These are phyloP conservation scores for Daubentonia madagascariensis DNA, from an alignment of 2,113 vertebrate genomes.

Conservation along the genomic window DNA sequence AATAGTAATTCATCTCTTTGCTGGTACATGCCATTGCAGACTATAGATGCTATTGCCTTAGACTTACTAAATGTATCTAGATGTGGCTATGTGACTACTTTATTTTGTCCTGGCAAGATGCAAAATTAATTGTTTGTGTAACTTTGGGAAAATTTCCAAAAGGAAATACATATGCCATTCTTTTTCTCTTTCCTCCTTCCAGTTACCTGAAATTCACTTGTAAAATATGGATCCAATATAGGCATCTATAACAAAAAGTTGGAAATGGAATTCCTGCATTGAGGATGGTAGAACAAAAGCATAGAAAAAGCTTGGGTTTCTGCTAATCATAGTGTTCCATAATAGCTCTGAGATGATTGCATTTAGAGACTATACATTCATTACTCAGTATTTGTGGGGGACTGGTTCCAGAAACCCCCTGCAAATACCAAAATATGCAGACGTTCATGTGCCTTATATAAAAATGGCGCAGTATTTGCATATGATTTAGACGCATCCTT, in stretches of 20 bases:
- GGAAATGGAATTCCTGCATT: not conserved
- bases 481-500: not conserved
- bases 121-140: not conserved
- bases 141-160: not conserved
- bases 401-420: not conserved
- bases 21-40: not conserved
- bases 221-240: not conserved
- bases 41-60: not conserved
- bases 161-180: too few relatives aligned
- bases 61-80: too few relatives aligned
- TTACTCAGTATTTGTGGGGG: not conserved
- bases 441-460: not conserved
- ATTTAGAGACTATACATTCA: not conserved
- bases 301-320: too few relatives aligned
- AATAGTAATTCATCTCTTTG: not conserved
- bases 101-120: not conserved
- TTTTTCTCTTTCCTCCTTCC: not conserved
- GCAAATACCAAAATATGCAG: not conserved
- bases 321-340: not conserved
- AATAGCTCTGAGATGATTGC: not conserved
- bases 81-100: not conserved
- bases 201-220: not conserved
- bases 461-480: not conserved
- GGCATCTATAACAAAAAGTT: not conserved
- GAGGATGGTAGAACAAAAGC: not conserved